Evolutionary conservation across 2,797 vertebrate genomes (phyloP), one percentile per base, ranked within the genome.

Genomic region (Poeciliopsis infans): DNA sequence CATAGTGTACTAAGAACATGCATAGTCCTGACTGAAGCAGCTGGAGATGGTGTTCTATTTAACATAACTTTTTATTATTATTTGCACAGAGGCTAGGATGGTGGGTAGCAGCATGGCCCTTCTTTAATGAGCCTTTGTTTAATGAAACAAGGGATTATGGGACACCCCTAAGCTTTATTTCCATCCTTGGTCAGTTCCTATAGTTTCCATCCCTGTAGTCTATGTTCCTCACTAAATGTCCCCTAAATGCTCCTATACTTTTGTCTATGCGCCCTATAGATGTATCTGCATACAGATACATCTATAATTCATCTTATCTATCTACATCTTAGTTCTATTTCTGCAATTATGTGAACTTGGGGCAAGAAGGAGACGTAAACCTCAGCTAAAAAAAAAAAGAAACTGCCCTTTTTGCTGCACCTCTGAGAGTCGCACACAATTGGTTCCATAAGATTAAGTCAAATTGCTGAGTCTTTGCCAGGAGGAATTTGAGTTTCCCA

Each of bases 381-480:
- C 71, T 73, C 5, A 10, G 25, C 59, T 71, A 36, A 41, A 47
- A 75, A 41, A 45, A 45, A 61, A 45, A 66, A 76, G 64, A 79
- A 20, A 53, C 45, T n/a, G 3, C 46, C 25, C 16, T 36, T 83
- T 84, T 81, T 25, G 49, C 55, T 81, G 41, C 72, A 41, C 83
- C 74, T 80, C 25, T 36, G 82, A 85, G 74, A 80, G 64, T 64
- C 25, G 11, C 7, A 64, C 71, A 80, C 74, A 57, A 77, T 72
- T 64, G 69, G 71, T 86, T 77, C 61, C 66, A 80, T 71, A 31
- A 55, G 77, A 84, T 87, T 41, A 86, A 86, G 87, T 79, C 77
- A 86, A 86, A 86, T 87, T 83, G 86, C 47, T 72, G 86, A 66
- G 74, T 88, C 68, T 78, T 81, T 47, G 41, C 64, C 80, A 57